Evolutionary conservation across 1,140 invertebrate species (phyloP), one percentile per base, ranked within the genome.

Genomic region (Hirudo medicinalis): DNA sequence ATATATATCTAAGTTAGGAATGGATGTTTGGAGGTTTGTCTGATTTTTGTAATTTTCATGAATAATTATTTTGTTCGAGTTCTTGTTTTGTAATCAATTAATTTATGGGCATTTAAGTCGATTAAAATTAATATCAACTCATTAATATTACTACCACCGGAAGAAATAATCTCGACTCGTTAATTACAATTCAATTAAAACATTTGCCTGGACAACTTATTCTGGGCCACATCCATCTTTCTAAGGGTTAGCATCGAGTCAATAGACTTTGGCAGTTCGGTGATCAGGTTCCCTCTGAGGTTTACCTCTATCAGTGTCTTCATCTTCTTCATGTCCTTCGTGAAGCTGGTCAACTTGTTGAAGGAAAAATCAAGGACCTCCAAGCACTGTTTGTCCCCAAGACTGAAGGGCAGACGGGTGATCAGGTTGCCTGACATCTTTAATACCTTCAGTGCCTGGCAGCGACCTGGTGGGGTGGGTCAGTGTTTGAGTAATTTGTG

Each of bases 351-450:
- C 54, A 81, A 72, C 36, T 78, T 75, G 72, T 81, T 81, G 72
- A 77, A 54, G 11, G 76, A 75, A n/a, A 80, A 72, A 74, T 79
- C 77, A 54, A 81, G 71, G 69, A 71, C 76, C 3, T 74, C 77
- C 29, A 81, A 72, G 43, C 69, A 70, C 69, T 70, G 69, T 43
- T 54, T 53, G n/a, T 25, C 70, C 27, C 80, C 80, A 32, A 81
- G 71, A 55, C 77, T 78, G 15, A 63, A 54, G 13, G 80, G 79
- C 43, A 78, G 78, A 3, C 69, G 57, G 40, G 72, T 76, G 57
- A 82, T 75, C 72, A 78, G 78, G 75, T 82, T 82, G 72, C 80
- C 76, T 0, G 79, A 78, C 20, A 78, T 73, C 70, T 80, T 76
- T 2, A 82, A 71, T 19, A 78, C 71, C n/a, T 72, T 74, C 2